Percentiles rank a stretch among this genome's conserved stretches.
Conservation (phyloP, 2,888 invertebrate species). For the Argyresthia goedartella region DNA sequence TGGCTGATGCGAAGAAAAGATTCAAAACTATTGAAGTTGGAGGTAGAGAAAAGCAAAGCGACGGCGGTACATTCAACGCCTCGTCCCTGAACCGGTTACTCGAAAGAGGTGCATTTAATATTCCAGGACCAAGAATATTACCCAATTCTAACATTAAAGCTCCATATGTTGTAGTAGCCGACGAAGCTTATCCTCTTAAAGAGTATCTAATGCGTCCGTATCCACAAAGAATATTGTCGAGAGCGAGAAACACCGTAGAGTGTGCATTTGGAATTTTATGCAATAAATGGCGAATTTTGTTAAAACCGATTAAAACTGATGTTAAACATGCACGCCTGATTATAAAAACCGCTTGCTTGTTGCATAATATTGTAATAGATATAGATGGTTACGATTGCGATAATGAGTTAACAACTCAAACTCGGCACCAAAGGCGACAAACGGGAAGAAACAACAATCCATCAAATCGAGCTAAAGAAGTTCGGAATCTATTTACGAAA, state of each 20-base stretch:
- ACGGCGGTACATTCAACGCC: constrained; percentile 17
- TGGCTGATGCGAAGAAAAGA: constrained; percentile 16
- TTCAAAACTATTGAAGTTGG: constrained; percentile 18
- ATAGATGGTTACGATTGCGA: constrained; percentile 15
- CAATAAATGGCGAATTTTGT: constrained; percentile 12
- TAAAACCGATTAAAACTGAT: constrained; percentile 17
- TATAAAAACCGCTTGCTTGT: constrained; percentile 16
- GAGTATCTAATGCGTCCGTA: constrained; percentile 14
- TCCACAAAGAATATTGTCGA: constrained; percentile 14
- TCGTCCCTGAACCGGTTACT: constrained; percentile 14
- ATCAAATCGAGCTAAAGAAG: constrained; percentile 17
- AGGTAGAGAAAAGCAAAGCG: constrained; percentile 16
- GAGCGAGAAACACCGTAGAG: constrained; percentile 19
- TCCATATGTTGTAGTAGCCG: constrained; percentile 21
- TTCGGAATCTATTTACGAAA: constrained; percentile 15
- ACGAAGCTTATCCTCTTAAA: constrained; percentile 19
- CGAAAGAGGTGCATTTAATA: constrained; percentile 13
- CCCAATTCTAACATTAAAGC: constrained; percentile 17
- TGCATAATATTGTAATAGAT: constrained; percentile 19
- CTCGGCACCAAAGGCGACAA: constrained; percentile 15
- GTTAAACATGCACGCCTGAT: constrained; percentile 16
- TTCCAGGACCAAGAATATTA: constrained; percentile 16
- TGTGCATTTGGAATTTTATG: constrained; percentile 19
- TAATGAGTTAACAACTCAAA: constrained; percentile 11
- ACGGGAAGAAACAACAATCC: constrained; percentile 16